Base-by-base conservation (phyloP, 1,140 invertebrate genomes). In the Drosophila mauritiana region DNA sequence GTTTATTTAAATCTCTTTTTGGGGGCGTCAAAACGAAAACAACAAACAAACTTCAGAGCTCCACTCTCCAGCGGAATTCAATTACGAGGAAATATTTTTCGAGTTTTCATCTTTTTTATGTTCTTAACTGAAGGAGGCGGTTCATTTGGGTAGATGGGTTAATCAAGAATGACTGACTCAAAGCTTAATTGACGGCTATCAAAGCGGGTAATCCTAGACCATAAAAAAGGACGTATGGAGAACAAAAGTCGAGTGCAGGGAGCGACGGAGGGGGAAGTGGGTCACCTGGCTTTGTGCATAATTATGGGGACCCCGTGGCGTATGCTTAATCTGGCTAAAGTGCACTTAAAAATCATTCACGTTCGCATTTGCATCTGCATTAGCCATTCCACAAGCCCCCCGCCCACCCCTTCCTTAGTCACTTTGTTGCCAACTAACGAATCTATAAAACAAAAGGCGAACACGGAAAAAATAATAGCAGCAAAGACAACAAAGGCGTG, bases 281-380 rank as follows among this genome's bases (percentile, higher is more conserved):
- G 61, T 42, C 64, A 65, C 46, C 46, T 65, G 37, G 48, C 45
- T 45, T 56, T 46, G 51, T 25, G 65, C 64, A 69, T 49, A 69
- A 48, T 70, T 56, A 69, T 55, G 4, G 20, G 42, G 36, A 42
- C 36, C 43, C 36, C 65, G 46, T 36, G 81, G 39, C 73, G 77
- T 80, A 85, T 89, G 73, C 80, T 73, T 88, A 89, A 88, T 84
- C 80, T 83, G 42, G 72, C 79, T 82, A 89, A 84, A 88, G 84
- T 73, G 72, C 74, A 63, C 73, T 77, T 77, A 77, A 77, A 88
- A 73, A 83, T 89, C 75, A 83, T 89, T 89, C 79, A 83, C 43
- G 59, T 65, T 75, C 45, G 43, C 80, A 84, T 84, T 80, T 40
- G 46, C 58, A 52, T 62, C 39, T 45, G 52, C 84, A 77, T 83